A percentile compares a stretch with the other conserved stretches of the same genome.
Conservation (phyloP, 2,113 vertebrate species). For the Podarcis raffonei region DNA sequence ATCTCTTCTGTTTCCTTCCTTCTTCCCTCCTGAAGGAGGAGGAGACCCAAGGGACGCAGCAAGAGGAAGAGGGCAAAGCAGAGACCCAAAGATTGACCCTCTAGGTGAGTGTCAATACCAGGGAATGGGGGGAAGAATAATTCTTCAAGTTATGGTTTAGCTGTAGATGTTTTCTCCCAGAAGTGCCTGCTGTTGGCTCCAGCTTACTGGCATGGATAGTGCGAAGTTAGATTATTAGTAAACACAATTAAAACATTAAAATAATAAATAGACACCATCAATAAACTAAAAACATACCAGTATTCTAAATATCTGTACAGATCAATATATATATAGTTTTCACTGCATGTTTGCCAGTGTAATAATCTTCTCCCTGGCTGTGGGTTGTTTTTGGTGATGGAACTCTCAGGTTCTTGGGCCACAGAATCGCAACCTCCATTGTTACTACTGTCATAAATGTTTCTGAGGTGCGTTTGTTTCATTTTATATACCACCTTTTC, state of each 20-base stretch:
- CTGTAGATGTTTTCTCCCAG: not conserved
- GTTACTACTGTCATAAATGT: not conserved
- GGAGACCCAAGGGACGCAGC: constrained; percentile 73
- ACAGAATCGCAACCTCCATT: not conserved
- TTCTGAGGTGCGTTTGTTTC: not conserved
- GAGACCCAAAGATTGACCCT: constrained; percentile 74
- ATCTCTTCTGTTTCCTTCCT: constrained; percentile 42
- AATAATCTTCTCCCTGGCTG: not conserved
- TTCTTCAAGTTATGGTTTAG: not conserved
- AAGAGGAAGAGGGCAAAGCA: constrained; percentile 79
- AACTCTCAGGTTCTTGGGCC: not conserved
- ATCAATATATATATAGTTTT: not conserved
- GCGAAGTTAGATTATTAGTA: not conserved
- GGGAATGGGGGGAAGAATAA: constrained; percentile 32
- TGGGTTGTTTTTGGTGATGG: not conserved
- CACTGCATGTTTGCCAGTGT: not conserved
- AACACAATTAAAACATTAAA: no score
- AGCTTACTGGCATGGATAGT: not conserved
- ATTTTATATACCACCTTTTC: not conserved
- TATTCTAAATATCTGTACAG: no score
- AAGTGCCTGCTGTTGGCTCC: not conserved
- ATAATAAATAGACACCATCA: no score
- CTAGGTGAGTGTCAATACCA: constrained; percentile 69
- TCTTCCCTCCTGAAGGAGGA: constrained; percentile 78
- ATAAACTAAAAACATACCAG: no score